Evolutionary conservation across 2,113 vertebrate genomes (phyloP).

Genomic region (Scomber colias): DNA sequence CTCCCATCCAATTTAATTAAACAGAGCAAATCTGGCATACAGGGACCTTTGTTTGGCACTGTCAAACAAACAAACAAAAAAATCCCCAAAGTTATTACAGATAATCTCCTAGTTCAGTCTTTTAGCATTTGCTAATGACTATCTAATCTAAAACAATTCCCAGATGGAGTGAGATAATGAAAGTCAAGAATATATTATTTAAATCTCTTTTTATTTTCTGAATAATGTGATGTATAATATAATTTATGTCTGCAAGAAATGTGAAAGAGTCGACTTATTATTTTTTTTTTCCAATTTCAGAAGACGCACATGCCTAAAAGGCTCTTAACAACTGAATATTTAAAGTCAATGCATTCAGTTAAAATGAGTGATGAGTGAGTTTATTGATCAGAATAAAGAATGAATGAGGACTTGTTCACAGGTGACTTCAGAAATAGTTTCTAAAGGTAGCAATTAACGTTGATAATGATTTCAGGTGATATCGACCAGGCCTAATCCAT

Average conservation of each 20-base stretch:
- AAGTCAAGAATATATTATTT: background rate
- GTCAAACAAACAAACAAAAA: too few relatives aligned
- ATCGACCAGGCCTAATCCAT: background rate
- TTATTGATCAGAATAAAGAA: background rate
- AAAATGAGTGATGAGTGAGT: too few relatives aligned
- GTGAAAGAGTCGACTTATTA: background rate
- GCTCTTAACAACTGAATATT: background rate
- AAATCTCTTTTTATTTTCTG: background rate
- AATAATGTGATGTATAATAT: background rate
- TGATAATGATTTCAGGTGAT: background rate
- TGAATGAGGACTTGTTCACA: background rate
- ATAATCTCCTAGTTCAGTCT: too few relatives aligned
- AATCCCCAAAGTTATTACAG: too few relatives aligned
- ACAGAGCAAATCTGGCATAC: too few relatives aligned
- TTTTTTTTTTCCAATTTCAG: too few relatives aligned
- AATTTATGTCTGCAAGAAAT: background rate
- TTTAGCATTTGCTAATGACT: background rate
- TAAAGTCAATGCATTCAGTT: background rate
- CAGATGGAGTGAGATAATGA: slow-evolving; percentile 7
- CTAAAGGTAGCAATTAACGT: background rate
- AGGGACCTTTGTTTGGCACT: too few relatives aligned
- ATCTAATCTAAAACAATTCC: background rate
- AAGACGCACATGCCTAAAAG: too few relatives aligned
- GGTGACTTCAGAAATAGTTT: background rate
- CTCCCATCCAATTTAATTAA: too few relatives aligned